Percentiles rank a stretch among this genome's conserved stretches.
Evolutionary conservation across 1,140 invertebrate genomes (phyloP).

Genomic region (Scaptomyza graminum): DNA sequence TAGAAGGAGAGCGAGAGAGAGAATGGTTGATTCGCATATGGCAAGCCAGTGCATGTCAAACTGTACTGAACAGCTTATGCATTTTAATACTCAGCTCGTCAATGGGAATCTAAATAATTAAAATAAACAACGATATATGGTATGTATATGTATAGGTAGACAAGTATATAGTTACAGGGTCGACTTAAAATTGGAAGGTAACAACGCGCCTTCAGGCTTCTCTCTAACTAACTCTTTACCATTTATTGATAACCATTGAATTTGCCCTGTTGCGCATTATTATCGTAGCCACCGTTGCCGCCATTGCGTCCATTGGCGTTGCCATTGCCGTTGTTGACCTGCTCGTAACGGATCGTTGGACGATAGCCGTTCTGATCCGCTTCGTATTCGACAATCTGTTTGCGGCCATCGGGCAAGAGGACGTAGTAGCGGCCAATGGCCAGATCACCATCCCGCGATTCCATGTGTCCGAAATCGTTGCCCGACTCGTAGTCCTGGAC

Average conservation of each 20-base stretch:
- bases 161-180: slow-evolving; percentile 62
- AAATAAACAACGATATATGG: slow-evolving; percentile 34
- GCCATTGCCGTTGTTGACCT: slow-evolving; percentile 85
- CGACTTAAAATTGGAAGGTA: slow-evolving; percentile 67
- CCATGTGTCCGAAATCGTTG: slow-evolving; percentile 90
- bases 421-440: slow-evolving; percentile 90
- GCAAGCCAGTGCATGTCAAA: slow-evolving; percentile 33
- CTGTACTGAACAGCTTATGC: slow-evolving; percentile 20
- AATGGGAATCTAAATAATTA: slow-evolving; percentile 13
- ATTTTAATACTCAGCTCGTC: slow-evolving; percentile 63
- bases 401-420: slow-evolving; percentile 90
- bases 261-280: slow-evolving; percentile 78
- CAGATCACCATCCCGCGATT: slow-evolving; percentile 87
- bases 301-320: slow-evolving; percentile 80
- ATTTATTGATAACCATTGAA: slow-evolving; percentile 76
- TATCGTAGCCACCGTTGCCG: slow-evolving; percentile 69
- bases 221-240: background rate
- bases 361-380: slow-evolving; percentile 91
- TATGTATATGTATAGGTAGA: slow-evolving; percentile 29
- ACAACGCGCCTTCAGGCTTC: slow-evolving; percentile 25
- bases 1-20: background rate
- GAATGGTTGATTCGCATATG: background rate
- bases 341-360: slow-evolving; percentile 90
- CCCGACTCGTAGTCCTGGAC: slow-evolving; percentile 88
- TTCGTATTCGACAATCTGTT: slow-evolving; percentile 91